Evolutionary conservation across 2,888 invertebrate species (phyloP), one percentile per base, ranked within the genome.

Genomic region (Formica aserva): DNA sequence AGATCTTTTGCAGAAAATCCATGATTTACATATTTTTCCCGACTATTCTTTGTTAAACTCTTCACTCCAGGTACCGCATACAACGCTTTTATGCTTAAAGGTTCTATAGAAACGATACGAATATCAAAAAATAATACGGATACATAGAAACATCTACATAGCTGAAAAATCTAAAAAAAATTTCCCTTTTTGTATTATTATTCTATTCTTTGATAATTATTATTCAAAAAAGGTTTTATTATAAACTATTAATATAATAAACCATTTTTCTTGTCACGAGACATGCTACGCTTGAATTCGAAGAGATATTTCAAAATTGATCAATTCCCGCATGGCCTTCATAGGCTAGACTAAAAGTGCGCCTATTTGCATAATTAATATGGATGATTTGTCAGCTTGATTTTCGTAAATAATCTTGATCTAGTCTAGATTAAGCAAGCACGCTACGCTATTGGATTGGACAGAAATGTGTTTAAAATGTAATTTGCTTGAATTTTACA

Each of bases 301-400:
- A 60, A 26, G n/a, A 22, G 13, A 72, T 72, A 80, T 80, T 80
- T 80, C 45, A 80, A 62, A 26, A 35, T 18, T 35, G 45, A 35
- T 80, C 45, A 72, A 60, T 80, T 35, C 32, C 32, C 26, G 5
- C 11, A 32, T 11, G 41, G 22, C 69, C 32, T 22, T 45, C 13
- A 32, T 15, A 41, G 8, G 0, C 6, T 45, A 8, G 11, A 45
- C 15, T 18, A 18, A 48, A 13, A 67, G 15, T 11, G 8, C 5
- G 11, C 13, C 45, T 18, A 72, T 80, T 72, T 80, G n/a, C 60
- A 72, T 80, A 72, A 80, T 62, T 80, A 80, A 69, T 41, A 15
- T 38, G 41, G 5, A 60, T 32, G 29, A 71, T 71, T 78, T 71
- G 45, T 29, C 32, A 60, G 32, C 11, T 5, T 2, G 13, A 38